A percentile compares a stretch with the other conserved stretches of the same genome.
Evolutionary conservation across 1,140 invertebrate genomes (phyloP).

Genomic region (Eubasilissa regina): DNA sequence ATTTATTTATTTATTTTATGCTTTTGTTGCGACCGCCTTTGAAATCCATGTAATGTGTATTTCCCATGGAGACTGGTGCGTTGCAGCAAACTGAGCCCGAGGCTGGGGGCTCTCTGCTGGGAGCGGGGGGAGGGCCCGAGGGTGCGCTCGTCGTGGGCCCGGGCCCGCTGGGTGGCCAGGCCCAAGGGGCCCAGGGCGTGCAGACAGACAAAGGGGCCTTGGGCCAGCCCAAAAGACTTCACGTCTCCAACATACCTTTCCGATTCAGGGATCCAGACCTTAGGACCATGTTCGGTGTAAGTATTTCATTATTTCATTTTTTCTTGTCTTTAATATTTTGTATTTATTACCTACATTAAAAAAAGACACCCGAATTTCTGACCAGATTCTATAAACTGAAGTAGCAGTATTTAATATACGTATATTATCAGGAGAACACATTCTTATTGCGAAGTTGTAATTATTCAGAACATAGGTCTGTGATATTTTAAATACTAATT

Average conservation of each 20-base stretch:
- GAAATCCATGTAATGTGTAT: conserved; percentile 60
- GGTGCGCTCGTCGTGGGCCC: conserved; percentile 65
- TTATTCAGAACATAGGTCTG: no score
- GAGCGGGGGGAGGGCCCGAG: conserved; percentile 57
- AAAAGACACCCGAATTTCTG: not conserved
- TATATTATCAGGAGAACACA: no score
- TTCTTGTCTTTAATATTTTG: not conserved
- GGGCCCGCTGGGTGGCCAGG: conserved; percentile 62
- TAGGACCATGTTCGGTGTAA: conserved; percentile 97
- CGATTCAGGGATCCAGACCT: conserved; percentile 98
- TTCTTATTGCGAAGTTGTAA: no score
- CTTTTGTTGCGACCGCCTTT: conserved; percentile 54
- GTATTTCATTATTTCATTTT: conserved; percentile 65
- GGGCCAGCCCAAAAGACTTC: conserved; percentile 88
- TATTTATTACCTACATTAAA: not conserved
- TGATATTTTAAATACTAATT: no score
- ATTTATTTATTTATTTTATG: conserved; percentile 48
- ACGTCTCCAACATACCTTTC: conserved; percentile 99
- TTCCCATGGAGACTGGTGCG: conserved; percentile 61
- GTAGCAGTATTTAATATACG: not conserved
- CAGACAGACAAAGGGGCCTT: conserved; percentile 68
- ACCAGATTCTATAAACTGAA: not conserved
- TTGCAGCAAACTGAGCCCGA: conserved; percentile 69
- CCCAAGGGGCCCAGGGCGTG: conserved; percentile 65
- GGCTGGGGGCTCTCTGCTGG: conserved; percentile 47